Percentiles rank a stretch among this genome's conserved stretches.
Evolutionary conservation across 2,797 vertebrate species (phyloP).

Genomic region (Sphenodon punctatus): DNA sequence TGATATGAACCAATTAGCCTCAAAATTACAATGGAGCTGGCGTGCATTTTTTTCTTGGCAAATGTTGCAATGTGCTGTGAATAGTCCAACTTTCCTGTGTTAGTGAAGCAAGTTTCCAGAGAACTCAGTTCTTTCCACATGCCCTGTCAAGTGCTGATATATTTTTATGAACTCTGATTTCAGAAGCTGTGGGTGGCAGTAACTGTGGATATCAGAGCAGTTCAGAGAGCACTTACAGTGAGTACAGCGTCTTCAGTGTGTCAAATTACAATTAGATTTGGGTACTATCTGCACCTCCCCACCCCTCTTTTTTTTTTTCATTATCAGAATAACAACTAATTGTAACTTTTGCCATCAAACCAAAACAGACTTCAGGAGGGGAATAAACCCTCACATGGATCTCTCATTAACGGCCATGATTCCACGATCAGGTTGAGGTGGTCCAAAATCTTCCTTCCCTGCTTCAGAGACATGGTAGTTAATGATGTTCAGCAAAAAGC

Average conservation of each 20-base stretch:
- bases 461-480: not conserved
- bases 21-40: constrained; percentile 75
- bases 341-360: constrained; percentile 20
- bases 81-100: constrained; percentile 70
- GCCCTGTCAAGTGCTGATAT: constrained; percentile 72
- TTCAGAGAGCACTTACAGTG: constrained; percentile 55
- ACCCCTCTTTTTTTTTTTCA: not conserved
- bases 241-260: constrained; percentile 58
- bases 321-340: constrained; percentile 29
- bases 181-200: constrained; percentile 56
- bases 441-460: not conserved
- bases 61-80: constrained; percentile 76
- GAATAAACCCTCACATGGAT: not conserved
- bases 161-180: constrained; percentile 70
- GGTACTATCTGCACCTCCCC: constrained; percentile 40
- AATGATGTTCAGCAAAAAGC: not conserved
- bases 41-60: constrained; percentile 73
- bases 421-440: not conserved
- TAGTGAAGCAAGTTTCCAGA: constrained; percentile 73
- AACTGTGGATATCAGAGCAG: constrained; percentile 63
- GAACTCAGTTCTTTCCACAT: constrained; percentile 70
- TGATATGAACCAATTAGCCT: constrained; percentile 71
- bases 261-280: constrained; percentile 36
- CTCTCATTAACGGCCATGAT: not conserved
- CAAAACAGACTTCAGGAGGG: constrained; percentile 43